Evolutionary conservation across 2,113 vertebrate genomes (phyloP).

Genomic region (Paradoxurus hermaphroditus): DNA sequence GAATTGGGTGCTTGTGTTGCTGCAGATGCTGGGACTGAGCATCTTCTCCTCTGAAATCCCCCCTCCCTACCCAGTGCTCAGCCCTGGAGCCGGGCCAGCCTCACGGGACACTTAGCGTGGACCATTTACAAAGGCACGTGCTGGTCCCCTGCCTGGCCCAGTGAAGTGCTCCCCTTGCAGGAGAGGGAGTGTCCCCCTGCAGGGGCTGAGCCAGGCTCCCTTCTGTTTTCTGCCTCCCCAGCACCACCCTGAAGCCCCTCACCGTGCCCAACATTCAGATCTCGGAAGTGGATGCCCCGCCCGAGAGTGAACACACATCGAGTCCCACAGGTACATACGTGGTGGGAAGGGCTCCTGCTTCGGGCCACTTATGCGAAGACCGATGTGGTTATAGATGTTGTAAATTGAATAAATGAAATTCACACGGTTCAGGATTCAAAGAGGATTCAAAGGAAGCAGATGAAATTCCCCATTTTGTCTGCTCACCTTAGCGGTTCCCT

Average conservation of each 20-base stretch:
- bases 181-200: neutral
- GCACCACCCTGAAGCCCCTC: conserved; percentile 81
- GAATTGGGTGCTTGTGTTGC: neutral
- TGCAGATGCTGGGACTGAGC: neutral
- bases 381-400: neutral
- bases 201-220: neutral
- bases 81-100: neutral
- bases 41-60: neutral
- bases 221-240: neutral
- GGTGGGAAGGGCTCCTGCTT: neutral
- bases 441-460: neutral
- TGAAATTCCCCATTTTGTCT: neutral
- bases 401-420: neutral
- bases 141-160: neutral
- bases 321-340: conserved; percentile 22
- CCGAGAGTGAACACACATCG: accelerated
- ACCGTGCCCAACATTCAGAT: conserved; percentile 81
- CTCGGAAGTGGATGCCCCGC: neutral
- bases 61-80: neutral
- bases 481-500: neutral
- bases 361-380: neutral
- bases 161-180: neutral
- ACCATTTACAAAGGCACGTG: neutral
- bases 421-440: neutral
- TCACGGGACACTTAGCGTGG: neutral